These are phyloP conservation scores for Chymomyza amoena DNA, from an alignment of 2,888 invertebrate genomes.

Conservation along the genomic window DNA sequence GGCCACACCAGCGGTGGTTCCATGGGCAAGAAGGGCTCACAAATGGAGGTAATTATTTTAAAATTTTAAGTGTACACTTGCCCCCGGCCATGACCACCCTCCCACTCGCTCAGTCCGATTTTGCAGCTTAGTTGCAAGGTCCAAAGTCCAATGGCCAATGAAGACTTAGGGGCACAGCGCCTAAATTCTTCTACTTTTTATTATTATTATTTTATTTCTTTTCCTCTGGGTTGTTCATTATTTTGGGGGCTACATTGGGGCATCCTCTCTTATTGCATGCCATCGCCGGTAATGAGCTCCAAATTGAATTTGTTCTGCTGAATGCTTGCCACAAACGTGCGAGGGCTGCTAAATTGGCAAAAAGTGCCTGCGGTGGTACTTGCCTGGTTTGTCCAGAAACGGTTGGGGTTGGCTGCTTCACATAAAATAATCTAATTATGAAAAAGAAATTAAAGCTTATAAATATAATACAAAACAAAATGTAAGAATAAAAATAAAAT, in stretches of 20 bases:
- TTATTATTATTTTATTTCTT: not conserved
- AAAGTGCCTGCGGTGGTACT: not conserved
- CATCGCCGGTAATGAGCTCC: not conserved
- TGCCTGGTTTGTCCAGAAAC: not conserved
- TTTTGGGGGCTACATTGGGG: not conserved
- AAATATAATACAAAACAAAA: not conserved
- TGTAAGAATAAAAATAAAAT: not conserved
- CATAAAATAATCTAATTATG: not conserved
- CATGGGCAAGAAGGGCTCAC: slow-evolving; percentile 79
- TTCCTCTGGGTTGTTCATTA: not conserved
- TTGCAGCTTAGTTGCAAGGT: not conserved
- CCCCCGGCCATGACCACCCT: too few relatives aligned
- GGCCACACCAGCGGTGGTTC: slow-evolving; percentile 76
- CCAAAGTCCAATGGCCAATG: not conserved
- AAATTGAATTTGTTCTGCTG: not conserved
- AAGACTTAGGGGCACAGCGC: not conserved
- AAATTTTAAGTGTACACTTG: slow-evolving; percentile 39
- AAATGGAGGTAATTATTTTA: slow-evolving; percentile 78
- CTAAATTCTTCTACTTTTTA: not conserved
- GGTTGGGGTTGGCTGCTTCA: not conserved
- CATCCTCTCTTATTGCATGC: not conserved
- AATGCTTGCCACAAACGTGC: not conserved
- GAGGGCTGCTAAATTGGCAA: not conserved
- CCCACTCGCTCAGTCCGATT: too few relatives aligned
- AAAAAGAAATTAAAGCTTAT: not conserved